phyloP scores from a whole-genome alignment of 2,797 vertebrate species.

The Myotis pilosus region DNA sequence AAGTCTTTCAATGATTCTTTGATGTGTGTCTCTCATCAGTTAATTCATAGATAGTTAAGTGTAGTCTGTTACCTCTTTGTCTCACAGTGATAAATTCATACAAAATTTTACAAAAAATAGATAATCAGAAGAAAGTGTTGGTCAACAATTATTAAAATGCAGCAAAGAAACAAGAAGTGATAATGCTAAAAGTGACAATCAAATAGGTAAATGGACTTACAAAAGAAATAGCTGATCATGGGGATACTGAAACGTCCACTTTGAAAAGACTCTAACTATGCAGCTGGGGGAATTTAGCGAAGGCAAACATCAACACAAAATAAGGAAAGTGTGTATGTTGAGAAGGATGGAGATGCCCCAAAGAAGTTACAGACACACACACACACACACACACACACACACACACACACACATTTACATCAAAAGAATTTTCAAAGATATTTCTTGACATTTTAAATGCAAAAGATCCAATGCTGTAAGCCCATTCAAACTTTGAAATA shows the following conservation, averaged over 20 bases:
- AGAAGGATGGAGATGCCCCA: background rate
- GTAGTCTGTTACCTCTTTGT: background rate
- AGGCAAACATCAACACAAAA: background rate
- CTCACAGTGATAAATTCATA: background rate
- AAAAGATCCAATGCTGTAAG: background rate
- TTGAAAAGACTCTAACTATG: background rate
- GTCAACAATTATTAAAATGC: background rate
- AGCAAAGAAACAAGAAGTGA: background rate
- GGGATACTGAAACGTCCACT: background rate
- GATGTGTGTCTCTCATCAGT: background rate
- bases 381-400: too few relatives aligned
- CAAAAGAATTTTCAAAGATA: background rate
- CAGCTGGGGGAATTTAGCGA: background rate
- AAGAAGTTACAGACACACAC: background rate
- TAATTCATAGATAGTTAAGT: background rate
- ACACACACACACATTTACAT: background rate
- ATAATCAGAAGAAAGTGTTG: background rate
- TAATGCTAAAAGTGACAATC: background rate
- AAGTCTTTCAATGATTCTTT: background rate
- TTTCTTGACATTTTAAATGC: background rate
- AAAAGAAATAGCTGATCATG: background rate
- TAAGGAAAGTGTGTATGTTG: background rate
- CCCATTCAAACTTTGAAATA: background rate
- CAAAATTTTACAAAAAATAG: background rate
- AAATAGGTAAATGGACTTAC: background rate